A percentile compares a stretch with the other conserved stretches of the same genome.
Evolutionary conservation across 2,113 vertebrate genomes (phyloP).

Genomic region (Prinia subflava): DNA sequence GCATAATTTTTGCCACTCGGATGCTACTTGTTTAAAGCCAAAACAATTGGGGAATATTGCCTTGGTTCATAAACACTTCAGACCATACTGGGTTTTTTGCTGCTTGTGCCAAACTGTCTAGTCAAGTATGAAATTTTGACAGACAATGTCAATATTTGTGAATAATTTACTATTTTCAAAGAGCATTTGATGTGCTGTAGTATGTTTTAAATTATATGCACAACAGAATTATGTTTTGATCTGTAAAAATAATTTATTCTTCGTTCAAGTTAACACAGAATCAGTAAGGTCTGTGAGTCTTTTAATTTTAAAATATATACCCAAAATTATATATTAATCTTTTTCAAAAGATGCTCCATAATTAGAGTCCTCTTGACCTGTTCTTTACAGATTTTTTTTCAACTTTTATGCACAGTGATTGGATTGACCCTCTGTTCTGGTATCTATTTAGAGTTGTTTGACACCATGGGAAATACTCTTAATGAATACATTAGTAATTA

Average conservation of each 20-base stretch:
- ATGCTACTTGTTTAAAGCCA: not conserved
- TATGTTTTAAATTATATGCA: not conserved
- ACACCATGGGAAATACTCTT: not conserved
- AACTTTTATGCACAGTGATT: not conserved
- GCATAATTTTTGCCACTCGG: not conserved
- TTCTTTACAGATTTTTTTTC: not conserved
- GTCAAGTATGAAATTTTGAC: not conserved
- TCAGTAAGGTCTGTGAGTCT: not conserved
- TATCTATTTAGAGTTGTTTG: not conserved
- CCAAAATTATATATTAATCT: not conserved
- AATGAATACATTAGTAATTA: slow-evolving; percentile 7
- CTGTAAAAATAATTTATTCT: not conserved
- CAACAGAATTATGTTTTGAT: not conserved
- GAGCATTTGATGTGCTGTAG: not conserved
- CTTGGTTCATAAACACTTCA: not conserved
- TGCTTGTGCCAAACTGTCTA: not conserved
- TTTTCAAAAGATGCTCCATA: not conserved
- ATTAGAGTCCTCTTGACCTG: not conserved
- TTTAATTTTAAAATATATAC: not conserved
- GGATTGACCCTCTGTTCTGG: not conserved
- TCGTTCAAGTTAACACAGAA: not conserved
- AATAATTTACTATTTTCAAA: not conserved
- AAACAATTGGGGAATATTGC: not conserved
- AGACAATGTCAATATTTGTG: not conserved
- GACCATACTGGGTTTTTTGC: not conserved